Evolutionary conservation across 2,797 vertebrate genomes (phyloP).

Genomic region (Brachyrhaphis roseni): DNA sequence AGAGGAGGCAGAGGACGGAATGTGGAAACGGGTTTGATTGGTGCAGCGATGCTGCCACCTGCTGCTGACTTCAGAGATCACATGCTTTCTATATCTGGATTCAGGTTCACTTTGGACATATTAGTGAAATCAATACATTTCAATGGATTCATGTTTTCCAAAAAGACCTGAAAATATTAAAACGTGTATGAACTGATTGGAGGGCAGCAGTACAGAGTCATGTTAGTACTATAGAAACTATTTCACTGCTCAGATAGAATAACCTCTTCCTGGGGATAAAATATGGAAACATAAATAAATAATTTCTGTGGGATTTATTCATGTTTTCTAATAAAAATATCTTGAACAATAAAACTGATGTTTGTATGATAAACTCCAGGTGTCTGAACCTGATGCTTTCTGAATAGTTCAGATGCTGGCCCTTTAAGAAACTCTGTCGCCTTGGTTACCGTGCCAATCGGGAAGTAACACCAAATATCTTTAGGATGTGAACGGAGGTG

Average conservation of each 20-base stretch:
- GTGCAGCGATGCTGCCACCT: conserved; percentile 47
- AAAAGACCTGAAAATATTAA: neutral
- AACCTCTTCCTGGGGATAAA: neutral
- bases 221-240: too few relatives aligned
- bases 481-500: conserved; percentile 2
- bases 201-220: neutral
- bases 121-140: neutral
- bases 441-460: conserved; percentile 55
- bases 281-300: neutral
- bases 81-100: neutral
- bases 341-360: neutral
- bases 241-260: neutral
- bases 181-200: neutral
- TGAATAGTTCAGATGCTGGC: conserved; percentile 19
- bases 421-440: conserved; percentile 62
- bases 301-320: neutral
- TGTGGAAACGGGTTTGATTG: neutral
- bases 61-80: conserved; percentile 4
- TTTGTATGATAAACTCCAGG: neutral
- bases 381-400: neutral
- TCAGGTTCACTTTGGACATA: neutral
- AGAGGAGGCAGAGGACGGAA: neutral
- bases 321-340: neutral
- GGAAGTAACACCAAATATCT: conserved; percentile 14
- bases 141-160: neutral